A percentile compares a stretch with the other conserved stretches of the same genome.
phyloP scores from a whole-genome alignment of 2,888 invertebrate species.

The Rhimphoctona megacephalus region DNA sequence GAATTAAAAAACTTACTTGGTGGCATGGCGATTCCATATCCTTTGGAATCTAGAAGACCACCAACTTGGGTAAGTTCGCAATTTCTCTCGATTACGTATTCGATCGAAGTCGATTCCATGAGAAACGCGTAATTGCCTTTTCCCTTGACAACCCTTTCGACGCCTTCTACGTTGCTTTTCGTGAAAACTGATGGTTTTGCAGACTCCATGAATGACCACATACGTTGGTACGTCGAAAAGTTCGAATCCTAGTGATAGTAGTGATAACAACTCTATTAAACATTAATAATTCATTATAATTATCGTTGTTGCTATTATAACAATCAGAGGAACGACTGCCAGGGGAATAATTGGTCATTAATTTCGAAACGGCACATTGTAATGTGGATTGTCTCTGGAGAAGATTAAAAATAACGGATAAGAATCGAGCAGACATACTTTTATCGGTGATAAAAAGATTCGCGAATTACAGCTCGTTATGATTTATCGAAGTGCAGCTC shows the following conservation, averaged over 20 bases:
- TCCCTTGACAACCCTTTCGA: constrained; percentile 92
- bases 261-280: background rate
- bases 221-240: constrained; percentile 94
- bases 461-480: background rate
- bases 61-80: constrained; percentile 95
- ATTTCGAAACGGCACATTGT: background rate
- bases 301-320: background rate
- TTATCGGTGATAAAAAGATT: background rate
- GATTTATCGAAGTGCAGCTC: background rate
- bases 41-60: constrained; percentile 93
- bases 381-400: background rate
- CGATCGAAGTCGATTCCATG: constrained; percentile 98
- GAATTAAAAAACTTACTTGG: constrained; percentile 88
- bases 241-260: constrained; percentile 90
- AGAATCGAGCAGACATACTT: background rate
- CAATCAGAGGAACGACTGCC: background rate
- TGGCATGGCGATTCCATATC: constrained; percentile 97
- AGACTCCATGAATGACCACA: constrained; percentile 97
- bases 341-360: background rate
- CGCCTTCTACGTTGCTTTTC: constrained; percentile 93
- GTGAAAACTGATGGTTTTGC: constrained; percentile 94
- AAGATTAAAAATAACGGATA: background rate
- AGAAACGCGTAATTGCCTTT: constrained; percentile 96
- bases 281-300: background rate
- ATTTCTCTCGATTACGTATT: constrained; percentile 94